Base-by-base conservation (phyloP, 2,888 invertebrate genomes). In the Omphaloscelis lunosa region DNA sequence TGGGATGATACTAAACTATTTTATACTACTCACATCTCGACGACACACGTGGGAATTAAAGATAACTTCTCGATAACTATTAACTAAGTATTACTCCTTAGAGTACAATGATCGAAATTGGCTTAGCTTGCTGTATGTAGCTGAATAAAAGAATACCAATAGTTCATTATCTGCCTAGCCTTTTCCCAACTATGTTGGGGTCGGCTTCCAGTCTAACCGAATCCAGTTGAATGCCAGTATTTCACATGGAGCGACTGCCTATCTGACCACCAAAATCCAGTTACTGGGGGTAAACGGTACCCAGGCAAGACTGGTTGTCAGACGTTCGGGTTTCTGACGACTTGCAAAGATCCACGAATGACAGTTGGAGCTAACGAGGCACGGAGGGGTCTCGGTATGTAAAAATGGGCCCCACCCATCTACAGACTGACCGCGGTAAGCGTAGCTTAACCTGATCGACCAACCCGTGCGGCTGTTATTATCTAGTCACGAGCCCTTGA, bases 41-140 rank as follows among this genome's bases (percentile, higher is more conserved):
- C 78, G 59, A 67, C 66, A 20, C 66, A 20, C 48, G 56, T 67
- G 80, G 51, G 77, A 29, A 61, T 56, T 69, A 20, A 1, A n/a
- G 59, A 66, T 17, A 45, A 77, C 23, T 77, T 76, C 41, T 56
- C 23, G 45, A 45, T 51, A 45, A 51, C 70, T 59, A 17, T 41
- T 76, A 66, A 70, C 29, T 62, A 68, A 11, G 20, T 59, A 63
- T 71, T 53, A 67, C 29, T 72, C 71, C 71, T 77, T n/a, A 27
- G 63, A 80, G 51, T 23, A 62, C 61, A 62, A 15, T 48, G n/a
- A n/a, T 39, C n/a, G 29, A 51, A 51, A 51, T 20, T 51, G 20
- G 20, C 51, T 51, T 51, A 2, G 20, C 7, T 7, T 8, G 27
- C 65, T n/a, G n/a, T n/a, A n/a, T 20, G 1, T 79, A 15, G 8